phyloP scores from a whole-genome alignment of 2,888 invertebrate species.

The Volucella inflata region DNA sequence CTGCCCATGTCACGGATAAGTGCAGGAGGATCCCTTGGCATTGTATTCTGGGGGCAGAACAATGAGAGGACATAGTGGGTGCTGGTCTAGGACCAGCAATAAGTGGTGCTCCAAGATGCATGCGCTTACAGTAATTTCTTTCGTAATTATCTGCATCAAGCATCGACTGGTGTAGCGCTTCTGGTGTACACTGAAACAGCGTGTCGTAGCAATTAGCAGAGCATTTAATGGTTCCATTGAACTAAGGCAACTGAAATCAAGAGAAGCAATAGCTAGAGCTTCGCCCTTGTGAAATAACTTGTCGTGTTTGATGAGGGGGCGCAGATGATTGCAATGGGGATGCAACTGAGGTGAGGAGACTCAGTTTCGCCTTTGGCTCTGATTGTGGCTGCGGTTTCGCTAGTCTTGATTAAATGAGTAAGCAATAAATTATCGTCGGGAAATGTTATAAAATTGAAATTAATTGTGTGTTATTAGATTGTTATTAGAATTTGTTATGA shows the following conservation, averaged over 20 bases:
- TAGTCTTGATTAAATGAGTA: conserved; percentile 27
- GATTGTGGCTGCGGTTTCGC: not conserved
- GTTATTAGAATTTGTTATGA: conserved; percentile 30
- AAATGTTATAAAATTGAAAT: conserved; percentile 43
- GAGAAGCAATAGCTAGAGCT: not conserved
- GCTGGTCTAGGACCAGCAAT: too few relatives aligned
- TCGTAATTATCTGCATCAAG: conserved; percentile 1
- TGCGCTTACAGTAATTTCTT: conserved; percentile 19
- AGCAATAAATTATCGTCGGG: conserved; percentile 42
- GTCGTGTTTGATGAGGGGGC: not conserved
- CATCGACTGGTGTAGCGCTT: conserved; percentile 1
- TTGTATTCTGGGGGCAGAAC: not conserved
- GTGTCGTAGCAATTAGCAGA: conserved; percentile 25
- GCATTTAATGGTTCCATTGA: conserved; percentile 55
- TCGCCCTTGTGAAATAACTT: not conserved
- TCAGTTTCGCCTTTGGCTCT: too few relatives aligned
- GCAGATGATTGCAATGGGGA: not conserved
- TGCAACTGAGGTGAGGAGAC: too few relatives aligned
- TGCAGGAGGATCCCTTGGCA: not conserved
- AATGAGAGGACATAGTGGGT: not conserved
- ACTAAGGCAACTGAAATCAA: conserved; percentile 13
- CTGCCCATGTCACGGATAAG: not conserved
- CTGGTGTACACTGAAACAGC: not conserved
- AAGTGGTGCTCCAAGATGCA: not conserved
- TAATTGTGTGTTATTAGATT: conserved; percentile 36